Percentiles rank a stretch among this genome's conserved stretches.
Evolutionary conservation across 2,797 vertebrate species (phyloP).

Genomic region (Rhabdophis nuchalis): DNA sequence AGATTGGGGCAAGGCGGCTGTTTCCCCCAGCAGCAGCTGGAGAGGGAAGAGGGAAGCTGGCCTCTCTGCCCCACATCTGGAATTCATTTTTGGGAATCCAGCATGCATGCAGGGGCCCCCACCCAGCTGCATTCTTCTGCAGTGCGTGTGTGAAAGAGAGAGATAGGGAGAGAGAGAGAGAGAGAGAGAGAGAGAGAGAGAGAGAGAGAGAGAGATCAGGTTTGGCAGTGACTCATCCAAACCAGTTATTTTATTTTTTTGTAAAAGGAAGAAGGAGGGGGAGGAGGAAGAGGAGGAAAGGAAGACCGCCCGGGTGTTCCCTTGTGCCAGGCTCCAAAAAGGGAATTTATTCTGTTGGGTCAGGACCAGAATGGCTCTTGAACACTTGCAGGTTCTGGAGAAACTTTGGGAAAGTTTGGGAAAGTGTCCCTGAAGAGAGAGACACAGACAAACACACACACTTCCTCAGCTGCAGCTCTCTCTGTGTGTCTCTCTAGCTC

Average conservation of each 20-base stretch:
- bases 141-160: background rate
- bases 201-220: background rate
- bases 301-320: background rate
- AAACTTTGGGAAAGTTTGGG: background rate
- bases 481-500: too few relatives aligned
- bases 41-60: background rate
- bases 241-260: background rate
- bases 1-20: background rate
- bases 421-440: background rate
- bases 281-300: background rate
- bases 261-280: background rate
- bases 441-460: background rate
- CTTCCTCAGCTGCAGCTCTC: background rate
- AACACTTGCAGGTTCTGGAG: background rate
- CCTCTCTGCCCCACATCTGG: slow-evolving; percentile 1
- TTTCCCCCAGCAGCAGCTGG: background rate
- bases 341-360: background rate
- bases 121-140: background rate
- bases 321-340: background rate
- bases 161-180: too few relatives aligned
- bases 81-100: background rate
- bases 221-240: background rate
- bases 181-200: too few relatives aligned
- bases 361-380: background rate
- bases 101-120: background rate